Conservation (phyloP, 2,797 vertebrate species). For the Enteromius afrohamiltoni region DNA sequence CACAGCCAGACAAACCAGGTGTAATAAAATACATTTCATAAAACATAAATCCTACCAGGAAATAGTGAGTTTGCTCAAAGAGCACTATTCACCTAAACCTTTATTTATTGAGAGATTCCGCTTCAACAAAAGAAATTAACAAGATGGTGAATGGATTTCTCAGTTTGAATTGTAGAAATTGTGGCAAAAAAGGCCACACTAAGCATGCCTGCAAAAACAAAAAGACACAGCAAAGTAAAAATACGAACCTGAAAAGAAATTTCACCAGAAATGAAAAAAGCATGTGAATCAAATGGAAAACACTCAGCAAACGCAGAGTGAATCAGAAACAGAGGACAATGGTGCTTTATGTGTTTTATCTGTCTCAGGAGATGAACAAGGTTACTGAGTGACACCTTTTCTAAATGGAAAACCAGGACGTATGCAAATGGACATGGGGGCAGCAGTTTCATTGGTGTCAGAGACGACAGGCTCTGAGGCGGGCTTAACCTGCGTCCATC, state of each 20-base stretch:
- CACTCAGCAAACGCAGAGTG: background rate
- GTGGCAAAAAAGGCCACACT: slow-evolving; percentile 30
- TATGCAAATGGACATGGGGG: slow-evolving; percentile 32
- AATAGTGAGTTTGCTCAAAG: background rate
- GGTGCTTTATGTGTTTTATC: background rate
- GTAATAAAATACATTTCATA: too few species aligned
- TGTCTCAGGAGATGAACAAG: background rate
- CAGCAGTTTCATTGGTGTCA: background rate
- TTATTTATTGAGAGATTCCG: background rate
- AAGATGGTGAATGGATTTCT: background rate
- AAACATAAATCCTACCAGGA: background rate
- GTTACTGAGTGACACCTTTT: slow-evolving; percentile 21
- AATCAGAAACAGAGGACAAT: background rate
- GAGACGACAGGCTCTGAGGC: too few species aligned
- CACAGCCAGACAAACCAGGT: background rate
- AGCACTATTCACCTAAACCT: background rate
- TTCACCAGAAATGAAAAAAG: background rate
- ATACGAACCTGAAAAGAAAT: background rate
- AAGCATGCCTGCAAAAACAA: slow-evolving; percentile 38
- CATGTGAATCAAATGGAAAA: slow-evolving; percentile 26
- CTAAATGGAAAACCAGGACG: slow-evolving; percentile 3
- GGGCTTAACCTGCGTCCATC: too few species aligned
- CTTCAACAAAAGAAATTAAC: background rate
- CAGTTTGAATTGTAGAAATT: slow-evolving; percentile 26
- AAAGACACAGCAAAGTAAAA: slow-evolving; percentile 2